A percentile compares a stretch with the other conserved stretches of the same genome.
Evolutionary conservation across 2,797 vertebrate species (phyloP).

Genomic region (Anolis apletophallus): DNA sequence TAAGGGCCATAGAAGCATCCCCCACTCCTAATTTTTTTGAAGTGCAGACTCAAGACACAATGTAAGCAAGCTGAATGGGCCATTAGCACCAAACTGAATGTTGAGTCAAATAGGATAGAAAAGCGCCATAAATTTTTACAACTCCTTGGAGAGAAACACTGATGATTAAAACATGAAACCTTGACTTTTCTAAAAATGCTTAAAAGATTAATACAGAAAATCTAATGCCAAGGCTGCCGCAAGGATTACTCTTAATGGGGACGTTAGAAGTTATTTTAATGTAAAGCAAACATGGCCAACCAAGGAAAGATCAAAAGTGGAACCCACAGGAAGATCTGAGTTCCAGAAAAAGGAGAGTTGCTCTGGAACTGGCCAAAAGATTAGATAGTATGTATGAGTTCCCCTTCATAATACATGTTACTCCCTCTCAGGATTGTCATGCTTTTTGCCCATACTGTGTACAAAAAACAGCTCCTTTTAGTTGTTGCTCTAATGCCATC

Average conservation of each 20-base stretch:
- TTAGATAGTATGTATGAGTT: slow-evolving; percentile 62
- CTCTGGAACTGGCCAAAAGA: slow-evolving; percentile 57
- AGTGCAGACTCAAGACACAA: slow-evolving; percentile 49
- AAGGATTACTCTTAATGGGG: slow-evolving; percentile 74
- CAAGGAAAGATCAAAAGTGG: slow-evolving; percentile 69
- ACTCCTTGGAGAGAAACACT: slow-evolving; percentile 69
- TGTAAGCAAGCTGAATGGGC: slow-evolving; percentile 65
- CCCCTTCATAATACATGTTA: slow-evolving; percentile 46
- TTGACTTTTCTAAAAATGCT: slow-evolving; percentile 73
- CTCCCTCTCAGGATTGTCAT: background rate
- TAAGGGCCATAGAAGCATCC: slow-evolving; percentile 49
- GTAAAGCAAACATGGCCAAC: slow-evolving; percentile 72
- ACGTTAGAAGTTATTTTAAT: slow-evolving; percentile 73
- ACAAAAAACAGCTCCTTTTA: background rate
- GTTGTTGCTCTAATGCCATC: background rate
- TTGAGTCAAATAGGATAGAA: slow-evolving; percentile 75
- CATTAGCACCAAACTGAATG: slow-evolving; percentile 73
- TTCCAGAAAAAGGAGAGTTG: slow-evolving; percentile 65
- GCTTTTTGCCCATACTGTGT: background rate
- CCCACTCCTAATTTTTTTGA: slow-evolving; percentile 38
- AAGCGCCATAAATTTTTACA: slow-evolving; percentile 76
- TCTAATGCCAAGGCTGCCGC: slow-evolving; percentile 68
- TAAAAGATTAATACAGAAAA: slow-evolving; percentile 75
- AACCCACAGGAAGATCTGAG: slow-evolving; percentile 59
- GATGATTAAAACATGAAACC: slow-evolving; percentile 77